Evolutionary conservation across 1,140 invertebrate genomes (phyloP).

Genomic region (Oncopeltus fasciatus): DNA sequence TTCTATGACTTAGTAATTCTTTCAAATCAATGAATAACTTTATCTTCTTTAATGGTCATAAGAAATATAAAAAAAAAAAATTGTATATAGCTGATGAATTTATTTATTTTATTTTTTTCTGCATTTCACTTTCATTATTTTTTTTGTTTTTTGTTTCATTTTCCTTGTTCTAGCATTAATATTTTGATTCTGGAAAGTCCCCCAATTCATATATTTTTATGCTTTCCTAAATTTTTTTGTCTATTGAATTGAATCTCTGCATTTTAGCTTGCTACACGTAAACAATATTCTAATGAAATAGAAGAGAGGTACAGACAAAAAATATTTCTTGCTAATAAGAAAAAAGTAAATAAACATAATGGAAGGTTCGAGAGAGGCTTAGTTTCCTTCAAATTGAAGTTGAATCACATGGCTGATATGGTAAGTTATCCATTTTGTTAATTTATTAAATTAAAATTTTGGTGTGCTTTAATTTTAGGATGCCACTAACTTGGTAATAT

Average conservation of each 20-base stretch:
- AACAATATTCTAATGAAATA: slow-evolving; percentile 14
- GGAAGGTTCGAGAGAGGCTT: background rate
- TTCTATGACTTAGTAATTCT: too few species aligned
- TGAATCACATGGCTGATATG: slow-evolving; percentile 16
- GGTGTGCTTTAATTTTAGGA: background rate
- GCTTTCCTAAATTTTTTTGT: background rate
- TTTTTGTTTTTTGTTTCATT: background rate
- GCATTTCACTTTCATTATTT: too few species aligned
- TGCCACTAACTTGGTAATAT: too few species aligned
- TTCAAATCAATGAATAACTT: too few species aligned
- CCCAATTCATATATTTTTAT: background rate
- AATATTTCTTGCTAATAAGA: slow-evolving; percentile 16
- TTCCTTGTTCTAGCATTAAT: background rate
- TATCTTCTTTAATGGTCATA: too few species aligned
- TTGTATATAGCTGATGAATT: too few species aligned
- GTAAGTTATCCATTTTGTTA: slow-evolving; percentile 7
- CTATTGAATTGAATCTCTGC: background rate
- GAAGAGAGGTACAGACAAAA: slow-evolving; percentile 17
- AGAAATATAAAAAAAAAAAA: too few species aligned
- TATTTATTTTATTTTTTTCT: too few species aligned
- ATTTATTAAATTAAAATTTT: background rate
- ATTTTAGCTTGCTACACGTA: background rate
- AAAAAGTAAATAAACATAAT: slow-evolving; percentile 11
- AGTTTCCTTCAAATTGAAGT: slow-evolving; percentile 8
- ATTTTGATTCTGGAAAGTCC: background rate